Percentiles rank a stretch among this genome's conserved stretches.
Conservation (phyloP, 1,140 invertebrate genomes). For the Caenorhabditis brenneri region DNA sequence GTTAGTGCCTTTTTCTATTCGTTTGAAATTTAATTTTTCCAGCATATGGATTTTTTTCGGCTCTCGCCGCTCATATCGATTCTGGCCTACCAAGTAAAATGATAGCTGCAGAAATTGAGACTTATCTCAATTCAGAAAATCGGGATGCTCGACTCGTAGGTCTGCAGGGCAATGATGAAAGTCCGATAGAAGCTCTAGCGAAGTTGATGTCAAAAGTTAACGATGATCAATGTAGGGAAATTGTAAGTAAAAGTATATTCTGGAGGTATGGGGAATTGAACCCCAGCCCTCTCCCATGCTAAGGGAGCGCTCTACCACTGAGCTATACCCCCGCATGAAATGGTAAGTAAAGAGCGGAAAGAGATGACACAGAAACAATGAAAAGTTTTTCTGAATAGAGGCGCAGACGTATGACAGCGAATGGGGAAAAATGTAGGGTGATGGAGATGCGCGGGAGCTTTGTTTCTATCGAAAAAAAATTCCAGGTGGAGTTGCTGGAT, state of each 20-base stretch:
- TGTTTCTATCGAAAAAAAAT: too few species aligned
- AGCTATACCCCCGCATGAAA: not conserved
- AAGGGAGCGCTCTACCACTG: conserved; percentile 40
- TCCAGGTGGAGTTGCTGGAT: not conserved
- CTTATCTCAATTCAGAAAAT: not conserved
- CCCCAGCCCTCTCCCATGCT: conserved; percentile 43
- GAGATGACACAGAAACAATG: not conserved
- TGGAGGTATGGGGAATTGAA: conserved; percentile 43
- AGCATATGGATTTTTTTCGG: conserved; percentile 3
- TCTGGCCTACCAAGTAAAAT: not conserved
- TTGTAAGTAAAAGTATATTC: not conserved
- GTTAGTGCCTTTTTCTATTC: not conserved
- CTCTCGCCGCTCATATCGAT: not conserved
- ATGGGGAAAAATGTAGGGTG: not conserved
- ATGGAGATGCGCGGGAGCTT: too few species aligned
- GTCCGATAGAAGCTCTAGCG: not conserved
- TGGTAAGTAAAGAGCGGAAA: not conserved
- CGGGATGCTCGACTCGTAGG: not conserved
- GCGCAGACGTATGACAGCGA: not conserved
- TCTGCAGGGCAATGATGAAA: not conserved
- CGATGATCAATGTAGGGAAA: not conserved
- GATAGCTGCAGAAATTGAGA: not conserved
- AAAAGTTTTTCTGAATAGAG: not conserved
- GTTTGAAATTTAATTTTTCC: not conserved
- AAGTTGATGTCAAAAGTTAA: not conserved